A percentile compares a stretch with the other conserved stretches of the same genome.
phyloP scores from a whole-genome alignment of 2,888 invertebrate species.

The Vesta saturnalis region DNA sequence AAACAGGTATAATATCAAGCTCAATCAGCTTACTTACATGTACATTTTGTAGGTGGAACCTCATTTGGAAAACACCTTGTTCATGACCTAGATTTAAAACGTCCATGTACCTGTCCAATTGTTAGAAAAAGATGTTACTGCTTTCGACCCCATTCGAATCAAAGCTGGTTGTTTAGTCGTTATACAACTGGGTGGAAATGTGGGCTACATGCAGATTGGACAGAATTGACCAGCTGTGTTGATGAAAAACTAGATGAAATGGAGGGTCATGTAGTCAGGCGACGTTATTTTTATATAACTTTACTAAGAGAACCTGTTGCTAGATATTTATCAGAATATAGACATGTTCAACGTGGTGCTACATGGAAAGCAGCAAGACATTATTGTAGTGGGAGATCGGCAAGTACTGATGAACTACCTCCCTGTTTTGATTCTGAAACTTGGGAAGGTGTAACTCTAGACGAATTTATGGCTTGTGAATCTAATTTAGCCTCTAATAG shows the following conservation, averaged over 20 bases:
- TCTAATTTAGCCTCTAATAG: constrained; percentile 96
- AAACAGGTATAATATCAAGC: constrained; percentile 74
- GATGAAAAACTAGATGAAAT: constrained; percentile 91
- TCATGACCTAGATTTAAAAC: constrained; percentile 89
- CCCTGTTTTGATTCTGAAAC: constrained; percentile 80
- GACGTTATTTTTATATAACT: constrained; percentile 94
- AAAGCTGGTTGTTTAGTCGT: constrained; percentile 97
- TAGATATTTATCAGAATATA: constrained; percentile 94
- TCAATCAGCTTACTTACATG: too few species aligned
- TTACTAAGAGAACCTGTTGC: constrained; percentile 93
- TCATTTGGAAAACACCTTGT: constrained; percentile 97
- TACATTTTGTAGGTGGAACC: constrained; percentile 77
- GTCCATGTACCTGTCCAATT: constrained; percentile 93
- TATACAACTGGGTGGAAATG: constrained; percentile 99
- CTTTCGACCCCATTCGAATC: constrained; percentile 90
- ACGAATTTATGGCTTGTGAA: constrained; percentile 90
- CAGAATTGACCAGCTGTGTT: constrained; percentile 93
- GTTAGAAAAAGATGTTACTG: constrained; percentile 91
- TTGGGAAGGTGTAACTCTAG: constrained; percentile 90
- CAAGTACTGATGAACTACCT: constrained; percentile 85
- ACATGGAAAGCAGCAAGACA: constrained; percentile 91
- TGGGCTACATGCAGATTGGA: constrained; percentile 98
- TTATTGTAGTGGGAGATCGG: constrained; percentile 78
- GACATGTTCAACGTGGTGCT: constrained; percentile 95
- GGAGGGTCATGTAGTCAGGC: constrained; percentile 71